These are phyloP conservation scores for Chaetops frenatus DNA, from an alignment of 2,113 vertebrate species.

Conservation along the genomic window DNA sequence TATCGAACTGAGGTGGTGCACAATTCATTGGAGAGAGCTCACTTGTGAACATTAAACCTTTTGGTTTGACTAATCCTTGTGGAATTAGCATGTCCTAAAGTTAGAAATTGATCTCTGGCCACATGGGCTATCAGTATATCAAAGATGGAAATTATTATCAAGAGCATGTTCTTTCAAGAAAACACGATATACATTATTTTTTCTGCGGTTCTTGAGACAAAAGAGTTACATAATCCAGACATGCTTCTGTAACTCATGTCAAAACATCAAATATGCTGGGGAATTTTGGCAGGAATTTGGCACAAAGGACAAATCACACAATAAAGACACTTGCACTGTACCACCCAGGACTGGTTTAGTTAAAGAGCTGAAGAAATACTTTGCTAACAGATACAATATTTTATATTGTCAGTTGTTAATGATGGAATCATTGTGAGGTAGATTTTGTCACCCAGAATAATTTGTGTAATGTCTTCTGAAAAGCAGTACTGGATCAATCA, in stretches of 20 bases:
- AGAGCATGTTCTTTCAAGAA: background rate
- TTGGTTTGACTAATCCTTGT: background rate
- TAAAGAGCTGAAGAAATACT: background rate
- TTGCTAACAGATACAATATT: background rate
- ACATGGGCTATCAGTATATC: background rate
- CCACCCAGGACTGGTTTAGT: background rate
- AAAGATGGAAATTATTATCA: background rate
- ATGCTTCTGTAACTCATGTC: background rate
- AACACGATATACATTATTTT: background rate
- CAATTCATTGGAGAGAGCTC: background rate
- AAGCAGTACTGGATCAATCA: background rate
- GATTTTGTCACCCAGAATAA: background rate
- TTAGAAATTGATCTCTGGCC: background rate
- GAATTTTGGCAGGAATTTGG: background rate
- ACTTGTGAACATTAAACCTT: background rate
- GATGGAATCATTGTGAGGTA: background rate
- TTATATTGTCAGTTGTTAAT: background rate
- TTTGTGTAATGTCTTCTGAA: background rate
- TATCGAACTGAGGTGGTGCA: accelerated
- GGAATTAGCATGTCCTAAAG: background rate
- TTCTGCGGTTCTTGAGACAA: background rate
- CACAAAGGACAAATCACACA: background rate
- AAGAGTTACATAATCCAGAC: background rate
- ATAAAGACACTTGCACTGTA: background rate
- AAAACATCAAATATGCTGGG: background rate